phyloP scores from a whole-genome alignment of 2,888 invertebrate species.

The Chymomyza caudatula region DNA sequence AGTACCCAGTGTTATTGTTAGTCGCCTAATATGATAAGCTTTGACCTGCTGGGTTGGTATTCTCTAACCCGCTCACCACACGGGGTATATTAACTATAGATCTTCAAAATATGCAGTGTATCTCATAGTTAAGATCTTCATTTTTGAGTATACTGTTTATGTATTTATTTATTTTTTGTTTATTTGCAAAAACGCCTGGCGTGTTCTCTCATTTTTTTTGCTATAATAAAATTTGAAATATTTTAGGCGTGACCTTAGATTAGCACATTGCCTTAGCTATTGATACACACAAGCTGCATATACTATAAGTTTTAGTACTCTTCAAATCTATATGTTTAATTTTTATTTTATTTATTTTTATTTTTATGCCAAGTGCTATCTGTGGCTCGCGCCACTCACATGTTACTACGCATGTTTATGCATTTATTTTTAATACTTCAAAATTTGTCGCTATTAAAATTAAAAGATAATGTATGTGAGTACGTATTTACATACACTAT shows the following conservation, averaged over 20 bases:
- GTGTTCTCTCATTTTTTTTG: conserved; percentile 15
- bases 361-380: conserved; percentile 34
- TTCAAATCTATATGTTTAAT: too few species aligned
- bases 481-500: conserved; percentile 14
- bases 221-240: conserved; percentile 22
- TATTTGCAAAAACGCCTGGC: conserved; percentile 23
- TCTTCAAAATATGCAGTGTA: neutral
- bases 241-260: conserved; percentile 44
- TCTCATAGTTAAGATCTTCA: neutral
- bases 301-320: neutral
- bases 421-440: conserved; percentile 41
- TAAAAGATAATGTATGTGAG: neutral
- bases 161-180: neutral
- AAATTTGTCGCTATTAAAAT: conserved; percentile 20
- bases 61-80: too few species aligned
- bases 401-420: conserved; percentile 31
- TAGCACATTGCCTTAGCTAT: conserved; percentile 17
- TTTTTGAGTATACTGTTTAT: neutral
- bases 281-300: conserved; percentile 1
- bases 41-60: too few species aligned
- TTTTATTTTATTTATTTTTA: conserved; percentile 17
- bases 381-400: conserved; percentile 61
- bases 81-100: too few species aligned
- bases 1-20: too few species aligned
- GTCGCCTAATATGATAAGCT: too few species aligned